Percentiles rank a stretch among this genome's conserved stretches.
These are phyloP conservation scores for Neocrepidodera transversa DNA, from an alignment of 2,888 invertebrate species.

Conservation along the genomic window DNA sequence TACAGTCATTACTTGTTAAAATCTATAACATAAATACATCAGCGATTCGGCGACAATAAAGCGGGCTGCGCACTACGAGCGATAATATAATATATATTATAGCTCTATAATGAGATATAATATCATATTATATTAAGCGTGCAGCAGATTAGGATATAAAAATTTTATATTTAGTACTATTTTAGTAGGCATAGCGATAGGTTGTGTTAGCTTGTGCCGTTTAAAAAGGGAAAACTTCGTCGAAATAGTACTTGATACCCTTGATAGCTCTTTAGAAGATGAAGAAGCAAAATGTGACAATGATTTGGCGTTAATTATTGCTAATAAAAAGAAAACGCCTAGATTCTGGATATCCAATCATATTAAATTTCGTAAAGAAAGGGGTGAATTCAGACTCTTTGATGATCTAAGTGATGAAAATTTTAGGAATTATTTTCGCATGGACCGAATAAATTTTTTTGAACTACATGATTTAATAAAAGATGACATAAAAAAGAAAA, in stretches of 20 bases:
- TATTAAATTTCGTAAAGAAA: slow-evolving; percentile 14
- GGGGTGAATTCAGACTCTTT: slow-evolving; percentile 12
- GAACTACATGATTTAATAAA: slow-evolving; percentile 17
- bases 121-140: too few relatives aligned
- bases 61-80: background rate
- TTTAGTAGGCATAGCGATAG: background rate
- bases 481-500: slow-evolving; percentile 20
- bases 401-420: slow-evolving; percentile 21
- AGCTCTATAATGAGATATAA: background rate
- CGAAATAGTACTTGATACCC: slow-evolving; percentile 4
- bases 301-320: slow-evolving; percentile 14
- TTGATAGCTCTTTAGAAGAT: slow-evolving; percentile 11
- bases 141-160: too few relatives aligned
- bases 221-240: slow-evolving; percentile 15
- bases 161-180: slow-evolving; percentile 9
- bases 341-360: slow-evolving; percentile 19
- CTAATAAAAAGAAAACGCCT: slow-evolving; percentile 16
- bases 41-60: too few relatives aligned
- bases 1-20: too few relatives aligned
- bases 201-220: slow-evolving; percentile 13
- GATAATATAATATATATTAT: too few relatives aligned
- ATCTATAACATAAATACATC: too few relatives aligned
- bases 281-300: slow-evolving; percentile 14
- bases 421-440: slow-evolving; percentile 18
- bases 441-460: slow-evolving; percentile 14